Base-by-base conservation (phyloP, 92 coral and sea anemone species). In the Pocillopora grandis region DNA sequence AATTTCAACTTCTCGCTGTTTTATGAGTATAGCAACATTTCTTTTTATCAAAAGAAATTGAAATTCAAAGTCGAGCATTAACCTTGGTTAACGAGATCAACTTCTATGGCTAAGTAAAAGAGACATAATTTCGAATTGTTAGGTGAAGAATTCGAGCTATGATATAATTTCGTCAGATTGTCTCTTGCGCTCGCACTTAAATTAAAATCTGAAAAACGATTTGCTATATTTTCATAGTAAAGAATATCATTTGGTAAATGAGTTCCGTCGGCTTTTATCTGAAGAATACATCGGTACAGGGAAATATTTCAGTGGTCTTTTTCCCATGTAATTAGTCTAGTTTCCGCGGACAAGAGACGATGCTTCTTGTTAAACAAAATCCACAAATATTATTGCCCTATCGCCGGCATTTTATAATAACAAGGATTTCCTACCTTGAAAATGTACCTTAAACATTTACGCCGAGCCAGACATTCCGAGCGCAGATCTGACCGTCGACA, bases 61-160 rank as follows among this genome's bases (percentile, higher is more conserved):
- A 72, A 72, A 72, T 48, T 72, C 42, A 49, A 72, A 72, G 55
- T 18, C 61, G 61, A 48, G 16, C 18, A 72, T 48, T 72, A 49
- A 42, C 20, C 75, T 70, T 69, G 56, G 21, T 55, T 35, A 16
- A 70, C 56, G 57, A 70, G 55, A 68, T 68, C 36, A 27, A 27
- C 4, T 12, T 68, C 36, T 68, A 68, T 35, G 73, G 73, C 52
- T 12, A 35, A 18, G 73, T 11, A 68, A 33, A 3, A 42, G 7
- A 42, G 27, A 68, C 33, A 5, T 68, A 12, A 7, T 68, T 68
- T 68, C 48, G 16, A 27, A 14, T 42, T 42, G 52, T 42, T 7
- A 42, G 36, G 52, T 13, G 2, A 15, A 14, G 27, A 19, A 9
- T 35, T 31, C 73, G 19, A 68, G 17, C 36, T 68, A 48, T 12